Evolutionary conservation across 2,797 vertebrate genomes (phyloP).

Genomic region (Emydoidea blandingii): DNA sequence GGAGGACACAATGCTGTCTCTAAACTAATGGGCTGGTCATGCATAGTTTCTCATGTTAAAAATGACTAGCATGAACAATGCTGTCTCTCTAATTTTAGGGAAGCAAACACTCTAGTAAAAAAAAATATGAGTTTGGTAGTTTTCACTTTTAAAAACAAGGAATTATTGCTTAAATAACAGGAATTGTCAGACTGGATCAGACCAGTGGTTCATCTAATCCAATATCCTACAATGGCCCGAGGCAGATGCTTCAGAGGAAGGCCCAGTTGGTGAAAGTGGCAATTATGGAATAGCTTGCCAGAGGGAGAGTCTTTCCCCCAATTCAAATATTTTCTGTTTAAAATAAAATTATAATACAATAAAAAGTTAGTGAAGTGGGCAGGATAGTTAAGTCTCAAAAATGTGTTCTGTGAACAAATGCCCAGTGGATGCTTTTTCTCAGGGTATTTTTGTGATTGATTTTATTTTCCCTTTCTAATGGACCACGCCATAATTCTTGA

Average conservation of each 20-base stretch:
- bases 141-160: neutral
- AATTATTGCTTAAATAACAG: neutral
- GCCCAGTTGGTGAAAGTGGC: neutral
- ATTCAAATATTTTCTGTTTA: neutral
- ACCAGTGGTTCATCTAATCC: neutral
- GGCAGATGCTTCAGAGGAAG: neutral
- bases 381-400: neutral
- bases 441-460: neutral
- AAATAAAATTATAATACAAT: neutral
- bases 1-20: neutral
- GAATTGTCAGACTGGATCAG: neutral
- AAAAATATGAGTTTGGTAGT: neutral
- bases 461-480: neutral
- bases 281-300: neutral
- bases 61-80: neutral
- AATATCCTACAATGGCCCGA: neutral
- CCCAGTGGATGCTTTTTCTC: neutral
- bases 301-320: neutral
- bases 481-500: neutral
- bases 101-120: neutral
- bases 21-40: neutral
- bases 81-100: neutral
- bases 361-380: neutral
- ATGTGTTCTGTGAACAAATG: fast-evolving
- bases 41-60: too few relatives aligned